phyloP scores from a whole-genome alignment of 2,113 vertebrate species.

The Phocoena phocoena region DNA sequence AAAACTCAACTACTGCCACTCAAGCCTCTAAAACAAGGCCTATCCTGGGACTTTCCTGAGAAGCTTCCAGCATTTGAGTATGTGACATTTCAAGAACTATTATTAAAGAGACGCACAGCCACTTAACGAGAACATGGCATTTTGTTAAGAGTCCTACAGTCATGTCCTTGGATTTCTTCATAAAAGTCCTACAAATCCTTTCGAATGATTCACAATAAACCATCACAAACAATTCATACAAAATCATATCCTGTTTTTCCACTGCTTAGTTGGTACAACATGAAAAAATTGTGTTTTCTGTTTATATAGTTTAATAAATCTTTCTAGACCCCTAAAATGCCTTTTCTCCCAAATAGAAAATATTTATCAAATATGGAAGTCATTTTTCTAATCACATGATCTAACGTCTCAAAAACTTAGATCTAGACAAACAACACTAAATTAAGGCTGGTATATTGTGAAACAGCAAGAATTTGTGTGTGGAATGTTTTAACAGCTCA shows the following conservation, averaged over 20 bases:
- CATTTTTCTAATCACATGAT: constrained; percentile 62
- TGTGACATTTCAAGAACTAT: constrained; percentile 26
- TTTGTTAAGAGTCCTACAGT: background rate
- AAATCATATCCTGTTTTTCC: background rate
- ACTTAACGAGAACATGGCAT: background rate
- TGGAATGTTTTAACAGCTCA: constrained; percentile 59
- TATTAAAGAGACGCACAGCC: background rate
- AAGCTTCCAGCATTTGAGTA: background rate
- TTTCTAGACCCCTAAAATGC: constrained; percentile 7
- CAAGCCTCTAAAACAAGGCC: background rate
- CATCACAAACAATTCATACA: background rate
- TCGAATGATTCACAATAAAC: constrained; percentile 20
- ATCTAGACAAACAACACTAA: constrained; percentile 63
- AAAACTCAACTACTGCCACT: background rate
- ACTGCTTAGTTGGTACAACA: background rate
- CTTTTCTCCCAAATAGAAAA: constrained; percentile 40
- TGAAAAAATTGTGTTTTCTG: constrained; percentile 26
- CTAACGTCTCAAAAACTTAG: constrained; percentile 56
- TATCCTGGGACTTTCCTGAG: background rate
- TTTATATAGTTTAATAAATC: constrained; percentile 47
- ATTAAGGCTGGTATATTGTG: constrained; percentile 63
- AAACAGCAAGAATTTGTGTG: constrained; percentile 61
- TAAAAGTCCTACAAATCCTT: constrained; percentile 35
- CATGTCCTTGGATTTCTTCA: constrained; percentile 28
- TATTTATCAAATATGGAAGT: constrained; percentile 62